Percentiles rank a stretch among this genome's conserved stretches.
Evolutionary conservation across 2,888 invertebrate species (phyloP).

Genomic region (Spisula solida): DNA sequence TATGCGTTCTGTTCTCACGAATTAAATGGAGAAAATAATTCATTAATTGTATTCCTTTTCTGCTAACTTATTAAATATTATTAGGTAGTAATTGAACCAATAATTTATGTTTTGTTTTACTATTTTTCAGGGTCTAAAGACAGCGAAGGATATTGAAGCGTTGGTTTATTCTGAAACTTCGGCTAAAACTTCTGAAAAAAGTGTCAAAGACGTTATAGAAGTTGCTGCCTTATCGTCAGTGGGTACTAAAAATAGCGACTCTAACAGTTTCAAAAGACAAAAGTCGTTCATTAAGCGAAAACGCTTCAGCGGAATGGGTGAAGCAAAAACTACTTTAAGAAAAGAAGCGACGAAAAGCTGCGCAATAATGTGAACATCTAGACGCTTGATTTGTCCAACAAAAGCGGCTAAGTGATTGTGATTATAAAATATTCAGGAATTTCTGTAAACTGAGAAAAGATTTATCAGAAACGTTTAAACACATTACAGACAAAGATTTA

Average conservation of each 20-base stretch:
- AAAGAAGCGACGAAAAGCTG: conserved; percentile 85
- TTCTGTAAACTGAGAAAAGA: conserved; percentile 1
- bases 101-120: not conserved
- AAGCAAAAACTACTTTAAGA: conserved; percentile 81
- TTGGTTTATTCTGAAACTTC: conserved; percentile 91
- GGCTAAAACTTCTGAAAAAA: conserved; percentile 90
- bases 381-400: not conserved
- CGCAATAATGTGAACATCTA: conserved; percentile 78
- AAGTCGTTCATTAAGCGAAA: conserved; percentile 79
- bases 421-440: conserved; percentile 5
- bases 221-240: conserved; percentile 89
- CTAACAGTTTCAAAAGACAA: conserved; percentile 70
- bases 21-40: too few species aligned
- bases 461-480: not conserved
- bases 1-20: too few species aligned
- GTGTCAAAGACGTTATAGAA: conserved; percentile 91
- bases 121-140: conserved; percentile 89
- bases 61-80: too few species aligned
- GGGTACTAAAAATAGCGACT: conserved; percentile 71
- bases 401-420: not conserved
- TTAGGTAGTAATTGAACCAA: too few species aligned
- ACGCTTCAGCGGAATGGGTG: conserved; percentile 81
- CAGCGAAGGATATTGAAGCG: conserved; percentile 91
- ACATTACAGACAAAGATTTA: not conserved
- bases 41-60: too few species aligned